Evolutionary conservation across 2,888 invertebrate species (phyloP).

Genomic region (Calameuta filiformis): DNA sequence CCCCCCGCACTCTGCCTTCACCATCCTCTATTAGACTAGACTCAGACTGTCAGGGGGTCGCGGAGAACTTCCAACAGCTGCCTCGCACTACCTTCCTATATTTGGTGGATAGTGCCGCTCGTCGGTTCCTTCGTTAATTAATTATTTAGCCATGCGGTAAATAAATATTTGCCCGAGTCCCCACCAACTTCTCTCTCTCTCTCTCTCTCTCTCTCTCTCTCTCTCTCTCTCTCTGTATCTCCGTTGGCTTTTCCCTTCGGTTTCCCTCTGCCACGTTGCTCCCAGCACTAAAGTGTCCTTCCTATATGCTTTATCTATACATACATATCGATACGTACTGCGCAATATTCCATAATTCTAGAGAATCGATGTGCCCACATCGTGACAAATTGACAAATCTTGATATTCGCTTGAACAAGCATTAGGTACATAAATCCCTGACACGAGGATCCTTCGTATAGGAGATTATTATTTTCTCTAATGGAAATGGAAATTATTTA

Average conservation of each 20-base stretch:
- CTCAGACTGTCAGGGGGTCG: conserved; percentile 5
- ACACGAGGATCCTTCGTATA: not conserved
- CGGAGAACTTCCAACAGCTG: conserved; percentile 35
- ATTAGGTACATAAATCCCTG: not conserved
- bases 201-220: too few relatives aligned
- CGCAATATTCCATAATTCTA: not conserved
- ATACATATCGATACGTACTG: not conserved
- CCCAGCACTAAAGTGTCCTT: not conserved
- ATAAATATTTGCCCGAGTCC: conserved; percentile 38
- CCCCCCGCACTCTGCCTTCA: conserved; percentile 30
- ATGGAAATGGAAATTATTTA: not conserved
- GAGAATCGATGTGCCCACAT: not conserved
- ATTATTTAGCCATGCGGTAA: conserved; percentile 45
- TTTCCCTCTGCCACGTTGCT: not conserved
- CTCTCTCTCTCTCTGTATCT: not conserved
- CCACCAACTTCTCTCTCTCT: not conserved
- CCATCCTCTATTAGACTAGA: conserved; percentile 26
- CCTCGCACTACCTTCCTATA: conserved; percentile 38
- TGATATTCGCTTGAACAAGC: not conserved
- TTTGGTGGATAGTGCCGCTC: conserved; percentile 35
- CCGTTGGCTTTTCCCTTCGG: not conserved
- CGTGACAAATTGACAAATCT: not conserved
- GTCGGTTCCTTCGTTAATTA: conserved; percentile 44
- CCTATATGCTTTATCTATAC: not conserved
- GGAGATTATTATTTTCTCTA: not conserved